Evolutionary conservation across 2,888 invertebrate species (phyloP), one percentile per base, ranked within the genome.

Genomic region (Epirrita christyi): DNA sequence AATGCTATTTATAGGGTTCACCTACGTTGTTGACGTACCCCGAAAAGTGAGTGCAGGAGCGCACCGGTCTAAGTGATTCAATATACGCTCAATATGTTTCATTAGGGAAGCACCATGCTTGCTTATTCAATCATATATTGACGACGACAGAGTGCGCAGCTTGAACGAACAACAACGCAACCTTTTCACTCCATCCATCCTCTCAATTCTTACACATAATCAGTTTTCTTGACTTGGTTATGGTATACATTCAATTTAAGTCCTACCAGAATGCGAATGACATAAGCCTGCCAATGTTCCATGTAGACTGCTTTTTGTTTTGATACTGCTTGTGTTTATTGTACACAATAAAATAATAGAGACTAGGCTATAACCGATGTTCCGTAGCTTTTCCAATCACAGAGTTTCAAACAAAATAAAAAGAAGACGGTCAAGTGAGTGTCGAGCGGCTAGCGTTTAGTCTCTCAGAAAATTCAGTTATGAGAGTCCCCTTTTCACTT

Each of bases 41-140:
- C 79, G 78, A 86, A 85, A 86, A 84, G 83, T 78, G 84, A 86
- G 83, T 87, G 86, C 87, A 87, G 83, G 73, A 85, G 85, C 87
- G 85, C 86, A 86, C 80, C 80, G 76, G 80, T 78, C 88, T 92
- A 92, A 92, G 91, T 92, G 91, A 88, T 88, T 89, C 89, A 87
- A 92, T 91, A 91, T 88, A 88, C 83, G 86, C 88, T 89, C 91
- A 90, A 91, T 91, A 91, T 89, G 90, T 91, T 91, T 92, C 90
- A 91, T 92, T 91, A 92, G 81, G 83, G 76, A 84, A 54, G 82
- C 77, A 70, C 85, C 82, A 82, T 77, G 83, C 78, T 81, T 83
- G 86, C 81, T 92, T 88, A 92, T 92, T 92, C 86, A 90, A 92
- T 92, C 87, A 92, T 83, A n/a, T n/a, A 86, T 83, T 80, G 80